These are phyloP conservation scores for Austrolebias charrua DNA, from an alignment of 2,797 vertebrate genomes.

Conservation along the genomic window DNA sequence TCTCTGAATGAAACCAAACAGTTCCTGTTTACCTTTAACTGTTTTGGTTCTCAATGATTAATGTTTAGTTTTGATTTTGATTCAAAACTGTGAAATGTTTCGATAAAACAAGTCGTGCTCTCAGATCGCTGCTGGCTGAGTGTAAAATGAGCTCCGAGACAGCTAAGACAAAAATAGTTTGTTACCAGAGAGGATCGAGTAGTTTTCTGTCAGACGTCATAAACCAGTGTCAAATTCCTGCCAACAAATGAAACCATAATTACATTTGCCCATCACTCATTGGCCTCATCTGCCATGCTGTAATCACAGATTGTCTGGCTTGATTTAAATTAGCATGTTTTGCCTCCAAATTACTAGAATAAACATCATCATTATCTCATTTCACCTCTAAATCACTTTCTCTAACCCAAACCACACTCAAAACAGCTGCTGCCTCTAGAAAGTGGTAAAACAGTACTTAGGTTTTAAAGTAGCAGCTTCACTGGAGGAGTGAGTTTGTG, in stretches of 20 bases:
- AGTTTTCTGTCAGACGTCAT: neutral
- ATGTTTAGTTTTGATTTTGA: neutral
- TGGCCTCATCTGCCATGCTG: conserved; percentile 41
- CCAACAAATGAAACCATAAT: conserved; percentile 58
- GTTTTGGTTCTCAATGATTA: too few relatives aligned
- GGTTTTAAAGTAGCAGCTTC: conserved; percentile 59
- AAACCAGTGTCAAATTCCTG: conserved; percentile 26
- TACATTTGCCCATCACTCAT: conserved; percentile 40
- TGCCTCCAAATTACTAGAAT: conserved; percentile 55
- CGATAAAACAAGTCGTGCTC: neutral
- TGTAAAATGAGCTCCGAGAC: neutral
- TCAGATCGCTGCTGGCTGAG: neutral
- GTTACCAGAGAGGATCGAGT: neutral
- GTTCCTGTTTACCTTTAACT: too few relatives aligned
- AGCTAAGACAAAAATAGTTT: neutral
- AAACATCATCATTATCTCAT: conserved; percentile 67
- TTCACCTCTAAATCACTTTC: conserved; percentile 67
- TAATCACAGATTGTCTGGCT: conserved; percentile 59
- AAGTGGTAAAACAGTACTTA: conserved; percentile 53
- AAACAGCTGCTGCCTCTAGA: conserved; percentile 62
- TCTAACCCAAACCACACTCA: conserved; percentile 51
- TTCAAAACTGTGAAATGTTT: neutral
- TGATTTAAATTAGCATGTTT: conserved; percentile 64
- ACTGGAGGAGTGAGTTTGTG: conserved; percentile 43
- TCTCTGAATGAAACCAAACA: too few relatives aligned